Conservation (phyloP, 2,888 invertebrate species). For the Merodon equestris region DNA sequence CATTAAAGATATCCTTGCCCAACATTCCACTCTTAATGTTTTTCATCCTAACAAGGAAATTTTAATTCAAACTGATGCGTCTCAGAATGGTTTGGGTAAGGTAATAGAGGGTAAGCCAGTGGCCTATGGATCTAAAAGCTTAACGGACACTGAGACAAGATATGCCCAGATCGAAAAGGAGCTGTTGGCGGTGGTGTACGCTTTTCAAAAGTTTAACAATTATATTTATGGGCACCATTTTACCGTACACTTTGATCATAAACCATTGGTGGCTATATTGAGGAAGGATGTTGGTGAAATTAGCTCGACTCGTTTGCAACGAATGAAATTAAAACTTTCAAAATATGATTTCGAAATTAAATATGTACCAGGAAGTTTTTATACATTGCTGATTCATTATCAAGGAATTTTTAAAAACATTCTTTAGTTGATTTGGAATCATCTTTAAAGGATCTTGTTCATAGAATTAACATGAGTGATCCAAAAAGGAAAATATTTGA, state of each 20-base stretch:
- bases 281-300: no score
- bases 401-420: slow-evolving; percentile 27
- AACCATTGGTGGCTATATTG: slow-evolving; percentile 1
- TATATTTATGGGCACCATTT: slow-evolving; percentile 11
- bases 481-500: no score
- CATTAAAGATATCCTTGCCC: slow-evolving; percentile 10
- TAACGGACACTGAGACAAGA: slow-evolving; percentile 70
- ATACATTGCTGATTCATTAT: no score
- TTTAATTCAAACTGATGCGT: slow-evolving; percentile 42
- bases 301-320: no score
- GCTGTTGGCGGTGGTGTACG: slow-evolving; percentile 20
- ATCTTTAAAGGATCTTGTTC: slow-evolving; percentile 5
- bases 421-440: slow-evolving; percentile 12
- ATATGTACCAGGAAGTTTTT: slow-evolving; percentile 21
- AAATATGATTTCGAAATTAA: no score
- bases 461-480: slow-evolving; percentile 9
- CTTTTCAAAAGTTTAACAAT: slow-evolving; percentile 9
- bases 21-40: slow-evolving; percentile 7
- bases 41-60: slow-evolving; percentile 16
- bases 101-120: slow-evolving; percentile 38
- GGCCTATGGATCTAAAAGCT: slow-evolving; percentile 70
- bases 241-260: slow-evolving; percentile 4
- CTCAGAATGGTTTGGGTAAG: slow-evolving; percentile 42
- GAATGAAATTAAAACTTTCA: no score
- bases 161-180: slow-evolving; percentile 62